Base-by-base conservation (phyloP, 2,888 invertebrate species). In the Plebejus anna region DNA sequence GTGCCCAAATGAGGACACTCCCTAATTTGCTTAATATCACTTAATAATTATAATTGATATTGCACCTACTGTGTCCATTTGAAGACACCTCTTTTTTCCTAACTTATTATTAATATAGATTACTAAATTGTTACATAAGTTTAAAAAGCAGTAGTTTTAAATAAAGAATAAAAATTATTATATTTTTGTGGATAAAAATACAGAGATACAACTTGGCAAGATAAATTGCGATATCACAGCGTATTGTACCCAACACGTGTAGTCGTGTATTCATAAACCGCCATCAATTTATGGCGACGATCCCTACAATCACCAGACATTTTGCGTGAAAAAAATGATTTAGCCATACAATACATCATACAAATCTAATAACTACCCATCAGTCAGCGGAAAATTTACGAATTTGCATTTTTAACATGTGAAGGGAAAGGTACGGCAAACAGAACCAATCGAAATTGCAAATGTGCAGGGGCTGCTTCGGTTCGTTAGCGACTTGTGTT, bases 401-500 rank as follows among this genome's bases (percentile, higher is more conserved):
- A 72, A 70, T 79, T 80, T 79, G 76, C 83, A 84, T 87, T 88
- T 87, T 87, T 86, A 83, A 84, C 82, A 83, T 81, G 82, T 81
- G 80, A 79, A 82, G 81, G 81, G 81, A 80, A 88, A 85, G 86
- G 80, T 81, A 89, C 86, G 87, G 88, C 87, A 88, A 90, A 87
- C 88, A 87, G 85, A 82, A 83, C 86, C 91, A 94, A 93, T 94
- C 91, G 92, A 93, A 93, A 92, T 93, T 94, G 93, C 92, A 94
- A 93, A 93, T 94, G 92, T 91, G 92, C 92, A 92, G 90, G 91
- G 90, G 88, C 90, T 87, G 89, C 86, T 84, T 85, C 88, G 92
- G 91, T 94, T 94, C 93, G 93, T 94, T 94, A 94, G 91, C 88
- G 89, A 90, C 90, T 90, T 91, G 91, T 93, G 92, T 93, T 92